These are phyloP conservation scores for Rachycentron canadum DNA, from an alignment of 2,797 vertebrate genomes.

Conservation along the genomic window DNA sequence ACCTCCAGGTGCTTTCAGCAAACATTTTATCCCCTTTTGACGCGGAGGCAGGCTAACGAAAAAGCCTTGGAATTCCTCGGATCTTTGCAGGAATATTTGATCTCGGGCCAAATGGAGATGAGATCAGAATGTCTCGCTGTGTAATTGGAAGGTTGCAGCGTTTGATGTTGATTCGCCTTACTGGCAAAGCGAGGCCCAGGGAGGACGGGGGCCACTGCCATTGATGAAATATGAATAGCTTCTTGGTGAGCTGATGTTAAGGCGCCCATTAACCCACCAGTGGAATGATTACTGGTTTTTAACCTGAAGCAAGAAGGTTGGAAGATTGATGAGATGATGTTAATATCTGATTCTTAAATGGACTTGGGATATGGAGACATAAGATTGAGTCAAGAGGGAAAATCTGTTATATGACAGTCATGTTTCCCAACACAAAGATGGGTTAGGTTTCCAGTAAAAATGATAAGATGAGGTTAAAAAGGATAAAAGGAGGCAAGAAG, in stretches of 20 bases:
- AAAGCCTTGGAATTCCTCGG: constrained; percentile 47
- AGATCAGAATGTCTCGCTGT: constrained; percentile 67
- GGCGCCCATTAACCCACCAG: constrained; percentile 65
- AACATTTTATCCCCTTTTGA: constrained; percentile 62
- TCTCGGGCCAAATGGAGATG: constrained; percentile 71
- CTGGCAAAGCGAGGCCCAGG: constrained; percentile 1
- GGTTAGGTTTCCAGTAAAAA: constrained; percentile 23
- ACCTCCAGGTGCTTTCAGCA: constrained; percentile 52
- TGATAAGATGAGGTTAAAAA: constrained; percentile 16
- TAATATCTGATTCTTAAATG: constrained; percentile 67
- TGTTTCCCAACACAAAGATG: constrained; percentile 22
- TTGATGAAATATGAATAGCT: constrained; percentile 84
- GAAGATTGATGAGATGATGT: constrained; percentile 61
- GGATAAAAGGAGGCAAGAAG: background rate
- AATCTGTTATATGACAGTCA: constrained; percentile 25
- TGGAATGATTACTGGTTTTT: constrained; percentile 72
- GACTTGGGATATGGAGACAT: constrained; percentile 45
- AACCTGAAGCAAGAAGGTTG: constrained; percentile 58
- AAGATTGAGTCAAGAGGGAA: constrained; percentile 21
- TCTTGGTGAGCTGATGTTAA: constrained; percentile 55
- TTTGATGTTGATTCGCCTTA: constrained; percentile 77
- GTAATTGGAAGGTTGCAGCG: constrained; percentile 78
- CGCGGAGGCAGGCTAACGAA: constrained; percentile 51
- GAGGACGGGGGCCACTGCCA: constrained; percentile 42
- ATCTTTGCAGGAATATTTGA: constrained; percentile 74